Evolutionary conservation across 2,113 vertebrate genomes (phyloP).

Genomic region (Colinus virginianus): DNA sequence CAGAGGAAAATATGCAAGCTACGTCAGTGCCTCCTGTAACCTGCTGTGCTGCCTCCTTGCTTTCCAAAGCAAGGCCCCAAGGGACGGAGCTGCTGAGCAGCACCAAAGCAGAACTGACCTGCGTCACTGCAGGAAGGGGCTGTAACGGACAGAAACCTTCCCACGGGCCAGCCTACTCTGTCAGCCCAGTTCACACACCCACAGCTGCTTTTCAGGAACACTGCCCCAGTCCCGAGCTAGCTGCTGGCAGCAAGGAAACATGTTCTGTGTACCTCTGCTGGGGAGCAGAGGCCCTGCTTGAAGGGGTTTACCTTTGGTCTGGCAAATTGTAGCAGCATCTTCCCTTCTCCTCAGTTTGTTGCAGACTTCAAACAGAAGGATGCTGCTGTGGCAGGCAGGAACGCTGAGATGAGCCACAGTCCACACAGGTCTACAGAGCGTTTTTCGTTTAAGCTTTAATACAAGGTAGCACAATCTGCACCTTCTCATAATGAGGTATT

Average conservation of each 20-base stretch:
- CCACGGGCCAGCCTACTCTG: neutral
- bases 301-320: conserved; percentile 3
- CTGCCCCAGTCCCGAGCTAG: neutral
- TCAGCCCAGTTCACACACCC: neutral
- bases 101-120: neutral
- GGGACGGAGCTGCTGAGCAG: neutral
- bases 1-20: neutral
- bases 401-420: conserved; percentile 2
- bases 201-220: conserved; percentile 30
- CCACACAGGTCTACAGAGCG: neutral
- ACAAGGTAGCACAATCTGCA: conserved; percentile 47
- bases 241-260: neutral
- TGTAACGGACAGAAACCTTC: neutral
- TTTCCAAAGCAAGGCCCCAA: rapidly evolving
- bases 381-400: neutral
- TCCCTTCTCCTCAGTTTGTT: neutral
- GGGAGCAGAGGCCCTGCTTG: neutral
- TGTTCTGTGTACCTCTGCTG: neutral
- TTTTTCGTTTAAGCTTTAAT: conserved; percentile 67
- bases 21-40: neutral
- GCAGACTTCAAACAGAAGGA: neutral
- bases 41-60: neutral
- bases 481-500: conserved; percentile 74
- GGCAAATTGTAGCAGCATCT: neutral
- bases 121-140: neutral